Base-by-base conservation (phyloP, 2,797 vertebrate species). In the Catostomus latipinnis region DNA sequence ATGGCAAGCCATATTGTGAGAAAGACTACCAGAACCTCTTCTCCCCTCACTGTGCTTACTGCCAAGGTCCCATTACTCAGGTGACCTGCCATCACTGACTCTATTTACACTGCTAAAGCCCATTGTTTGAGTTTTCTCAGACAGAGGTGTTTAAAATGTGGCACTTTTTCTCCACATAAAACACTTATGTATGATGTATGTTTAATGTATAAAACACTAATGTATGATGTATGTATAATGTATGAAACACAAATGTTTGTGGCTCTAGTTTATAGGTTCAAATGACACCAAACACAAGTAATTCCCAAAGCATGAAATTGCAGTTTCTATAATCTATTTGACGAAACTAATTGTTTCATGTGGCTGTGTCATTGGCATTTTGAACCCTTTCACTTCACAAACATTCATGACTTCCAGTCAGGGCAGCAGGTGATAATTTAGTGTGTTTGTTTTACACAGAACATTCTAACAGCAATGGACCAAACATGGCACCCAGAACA, bases 401-500 rank as follows among this genome's bases (percentile, higher is more conserved):
- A 43, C 46, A 67, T 13, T 45, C 6, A 56, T 57, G 34, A 34
- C 34, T 34, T 34, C 34, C 34, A 34, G 34, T 1, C 16, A 67
- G 6, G n/a, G 9, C 62, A 63, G 14, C 12, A 49, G 16, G 34
- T 34, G 34, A 34, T 76, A 10, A 49, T 56, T 57, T 0, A 45
- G 8, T 14, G 34, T 81, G 48, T 57, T 11, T 80, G 12, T 84
- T 76, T 69, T 86, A 54, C 73, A 61, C 92, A 98, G 96, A 96
- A 94, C 88, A 95, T 98, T 86, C 86, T 98, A 88, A 96, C 95
- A 0, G 97, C 97, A 1, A 90, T 98, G 93, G 92, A 96, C 88
- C 91, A 93, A 85, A 96, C 93, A 16, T 98, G 97, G 97, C 97
- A 98, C 80, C 97, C 97, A 0, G 96, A 97, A 76, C 96, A 98